Base-by-base conservation (phyloP, 2,797 vertebrate species). In the Fratercula arctica region DNA sequence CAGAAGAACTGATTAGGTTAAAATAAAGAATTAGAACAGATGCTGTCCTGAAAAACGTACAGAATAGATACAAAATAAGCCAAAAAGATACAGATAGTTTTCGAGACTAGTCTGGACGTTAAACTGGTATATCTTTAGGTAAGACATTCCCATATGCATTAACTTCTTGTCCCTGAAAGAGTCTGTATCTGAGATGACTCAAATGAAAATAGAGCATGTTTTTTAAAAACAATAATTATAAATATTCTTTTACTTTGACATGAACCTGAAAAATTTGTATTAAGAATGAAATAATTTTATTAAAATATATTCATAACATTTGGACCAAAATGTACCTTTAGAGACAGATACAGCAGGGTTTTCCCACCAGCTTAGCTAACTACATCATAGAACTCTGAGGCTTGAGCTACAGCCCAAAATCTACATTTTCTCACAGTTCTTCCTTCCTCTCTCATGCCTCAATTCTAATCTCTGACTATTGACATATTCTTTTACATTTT, bases 181-280 rank as follows among this genome's bases (percentile, higher is more conserved):
- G 5, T 41, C 15, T 33, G 10, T 4, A 45, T 60, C 16, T 64
- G 31, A 73, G 28, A 56, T 15, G 10, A 56, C 8, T 45, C 5
- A 41, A 68, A 76, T 24, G 1, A 73, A 92, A 84, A 46, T 2
- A 50, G 2, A 45, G 2, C 3, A 0, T 17, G 3, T 2, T 50
- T 46, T 59, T 56, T 67, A 26, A 37, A 66, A 70, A 41, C 3
- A 59, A 0, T 3, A 24, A 25, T 45, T 35, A 41, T 13, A 73
- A 80, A 59, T 68, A 84, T 20, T 79, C 1, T 35, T 87, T 68
- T 73, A 14, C 7, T 64, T 56, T 56, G 19, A 48, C 28, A 76
- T 10, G 37, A 79, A 29, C 2, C 2, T 79, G 63, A 84, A 72
- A 73, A 61, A 28, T 2, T 1, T 23, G 2, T 76, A 23, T 9